phyloP scores from a whole-genome alignment of 1,140 invertebrate species.

The Ips nitidus region DNA sequence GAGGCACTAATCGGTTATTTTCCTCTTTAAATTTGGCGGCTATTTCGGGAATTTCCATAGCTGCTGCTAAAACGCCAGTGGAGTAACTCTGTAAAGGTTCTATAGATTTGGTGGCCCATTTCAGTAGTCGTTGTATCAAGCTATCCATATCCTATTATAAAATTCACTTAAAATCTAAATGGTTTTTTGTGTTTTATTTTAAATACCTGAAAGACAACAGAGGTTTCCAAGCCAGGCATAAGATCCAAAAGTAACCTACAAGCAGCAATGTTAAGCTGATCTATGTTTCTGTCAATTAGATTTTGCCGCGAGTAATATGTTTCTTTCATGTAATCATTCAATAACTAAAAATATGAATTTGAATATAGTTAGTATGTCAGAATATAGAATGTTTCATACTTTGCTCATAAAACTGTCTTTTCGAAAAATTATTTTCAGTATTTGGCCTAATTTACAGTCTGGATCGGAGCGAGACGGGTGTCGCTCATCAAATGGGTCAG shows the following conservation, averaged over 20 bases:
- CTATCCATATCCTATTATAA: conserved; percentile 73
- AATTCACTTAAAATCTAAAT: background rate
- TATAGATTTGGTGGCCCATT: conserved; percentile 82
- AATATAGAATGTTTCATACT: conserved; percentile 45
- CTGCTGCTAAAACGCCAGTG: conserved; percentile 89
- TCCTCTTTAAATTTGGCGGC: conserved; percentile 86
- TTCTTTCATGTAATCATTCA: conserved; percentile 84
- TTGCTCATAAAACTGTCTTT: conserved; percentile 96
- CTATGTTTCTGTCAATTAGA: conserved; percentile 64
- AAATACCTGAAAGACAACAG: conserved; percentile 82
- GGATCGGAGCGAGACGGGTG: conserved; percentile 94
- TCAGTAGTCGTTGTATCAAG: conserved; percentile 80
- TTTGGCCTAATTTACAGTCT: conserved; percentile 84
- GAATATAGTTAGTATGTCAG: background rate
- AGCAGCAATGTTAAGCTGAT: conserved; percentile 80
- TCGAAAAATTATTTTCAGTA: conserved; percentile 90
- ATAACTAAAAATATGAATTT: conserved; percentile 62
- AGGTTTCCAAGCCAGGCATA: conserved; percentile 90
- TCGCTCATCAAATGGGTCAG: conserved; percentile 95
- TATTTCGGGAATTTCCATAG: conserved; percentile 95
- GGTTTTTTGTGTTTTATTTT: background rate
- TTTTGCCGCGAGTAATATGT: conserved; percentile 73
- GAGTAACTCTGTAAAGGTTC: conserved; percentile 94
- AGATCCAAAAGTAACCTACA: conserved; percentile 89
- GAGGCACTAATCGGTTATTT: conserved; percentile 82